Evolutionary conservation across 1,140 invertebrate species (phyloP).

Genomic region (Drosophila pseudoananassae): DNA sequence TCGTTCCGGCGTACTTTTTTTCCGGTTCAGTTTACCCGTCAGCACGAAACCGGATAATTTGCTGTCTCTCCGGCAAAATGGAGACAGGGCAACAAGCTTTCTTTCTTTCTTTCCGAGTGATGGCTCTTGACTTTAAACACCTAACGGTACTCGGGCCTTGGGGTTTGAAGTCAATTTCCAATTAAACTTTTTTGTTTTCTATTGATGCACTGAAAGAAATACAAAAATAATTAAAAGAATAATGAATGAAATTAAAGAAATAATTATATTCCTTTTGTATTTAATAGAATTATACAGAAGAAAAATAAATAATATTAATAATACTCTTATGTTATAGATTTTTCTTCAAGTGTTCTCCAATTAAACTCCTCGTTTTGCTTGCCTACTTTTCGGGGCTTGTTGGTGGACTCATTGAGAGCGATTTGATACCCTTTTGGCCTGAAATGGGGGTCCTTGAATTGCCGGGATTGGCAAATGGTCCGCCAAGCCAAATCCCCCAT

Average conservation of each 20-base stretch:
- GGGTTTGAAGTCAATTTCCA: conserved; percentile 28
- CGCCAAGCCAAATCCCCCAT: not conserved
- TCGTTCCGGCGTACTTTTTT: not conserved
- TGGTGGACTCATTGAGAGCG: conserved; percentile 13
- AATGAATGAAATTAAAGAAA: too few species aligned
- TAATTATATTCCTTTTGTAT: not conserved
- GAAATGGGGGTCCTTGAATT: not conserved
- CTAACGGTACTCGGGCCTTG: not conserved
- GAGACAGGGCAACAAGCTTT: conserved; percentile 2
- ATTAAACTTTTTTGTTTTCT: conserved; percentile 23
- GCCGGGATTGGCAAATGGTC: not conserved
- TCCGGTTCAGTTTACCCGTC: conserved; percentile 10
- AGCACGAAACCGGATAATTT: conserved; percentile 49
- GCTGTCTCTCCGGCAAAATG: conserved; percentile 16
- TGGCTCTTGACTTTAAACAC: conserved; percentile 1
- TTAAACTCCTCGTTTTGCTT: conserved; percentile 18
- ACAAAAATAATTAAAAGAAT: not conserved
- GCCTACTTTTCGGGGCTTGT: not conserved
- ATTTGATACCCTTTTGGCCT: conserved; percentile 1
- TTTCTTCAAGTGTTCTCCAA: conserved; percentile 18
- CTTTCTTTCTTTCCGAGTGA: conserved; percentile 1
- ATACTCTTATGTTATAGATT: not conserved
- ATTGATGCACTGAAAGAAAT: not conserved
- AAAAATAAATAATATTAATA: not conserved
- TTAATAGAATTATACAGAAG: not conserved